Percentiles rank a stretch among this genome's conserved stretches.
These are phyloP conservation scores for Nudaria mundana DNA, from an alignment of 2,888 invertebrate species.

Conservation along the genomic window DNA sequence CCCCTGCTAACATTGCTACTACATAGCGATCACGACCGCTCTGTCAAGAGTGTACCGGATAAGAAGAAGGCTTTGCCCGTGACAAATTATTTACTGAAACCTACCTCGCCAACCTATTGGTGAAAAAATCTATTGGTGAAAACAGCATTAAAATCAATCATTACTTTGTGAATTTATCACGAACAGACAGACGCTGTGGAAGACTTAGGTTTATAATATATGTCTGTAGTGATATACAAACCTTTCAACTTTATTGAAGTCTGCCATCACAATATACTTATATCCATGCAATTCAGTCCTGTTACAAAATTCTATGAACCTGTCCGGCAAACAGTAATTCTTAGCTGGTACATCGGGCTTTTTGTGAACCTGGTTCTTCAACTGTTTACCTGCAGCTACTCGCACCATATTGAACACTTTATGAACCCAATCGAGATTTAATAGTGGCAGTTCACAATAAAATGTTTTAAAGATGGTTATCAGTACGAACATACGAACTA, in stretches of 20 bases:
- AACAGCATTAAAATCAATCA: too few species aligned
- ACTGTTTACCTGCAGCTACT: conserved; percentile 8
- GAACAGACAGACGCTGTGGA: too few species aligned
- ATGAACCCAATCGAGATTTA: not conserved
- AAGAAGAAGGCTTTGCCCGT: too few species aligned
- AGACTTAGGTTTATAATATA: conserved; percentile 5
- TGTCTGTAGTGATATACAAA: conserved; percentile 34
- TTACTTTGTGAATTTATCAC: too few species aligned
- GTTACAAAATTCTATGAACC: conserved; percentile 82
- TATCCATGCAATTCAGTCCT: conserved; percentile 87
- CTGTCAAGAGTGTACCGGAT: too few species aligned
- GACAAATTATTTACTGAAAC: too few species aligned
- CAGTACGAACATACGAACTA: conserved; percentile 32
- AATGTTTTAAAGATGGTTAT: conserved; percentile 34
- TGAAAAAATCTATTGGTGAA: too few species aligned
- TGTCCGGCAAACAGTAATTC: conserved; percentile 37
- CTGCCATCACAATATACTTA: conserved; percentile 83
- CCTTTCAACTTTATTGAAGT: conserved; percentile 81
- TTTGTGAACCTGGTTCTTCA: not conserved
- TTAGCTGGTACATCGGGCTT: conserved; percentile 26
- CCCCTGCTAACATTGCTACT: too few species aligned
- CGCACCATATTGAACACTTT: conserved; percentile 15
- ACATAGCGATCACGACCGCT: too few species aligned
- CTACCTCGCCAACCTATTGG: too few species aligned
- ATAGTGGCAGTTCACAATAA: conserved; percentile 22